A percentile compares a stretch with the other conserved stretches of the same genome.
phyloP scores from a whole-genome alignment of 1,140 invertebrate genomes.

The Nixonia krombeini region DNA sequence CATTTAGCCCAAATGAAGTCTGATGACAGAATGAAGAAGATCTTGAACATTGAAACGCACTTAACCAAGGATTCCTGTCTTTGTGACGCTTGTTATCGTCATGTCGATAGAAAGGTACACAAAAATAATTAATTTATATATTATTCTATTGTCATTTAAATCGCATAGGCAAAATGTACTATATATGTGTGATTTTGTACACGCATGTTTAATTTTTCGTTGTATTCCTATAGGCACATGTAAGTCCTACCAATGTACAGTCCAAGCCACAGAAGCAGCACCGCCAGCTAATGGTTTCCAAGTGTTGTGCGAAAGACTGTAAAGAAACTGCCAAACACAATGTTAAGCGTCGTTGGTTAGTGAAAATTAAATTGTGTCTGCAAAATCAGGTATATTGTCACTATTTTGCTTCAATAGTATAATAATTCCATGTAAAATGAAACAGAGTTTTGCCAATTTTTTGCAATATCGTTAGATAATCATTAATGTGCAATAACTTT shows the following conservation, averaged over 20 bases:
- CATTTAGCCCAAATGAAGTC: conserved; percentile 88
- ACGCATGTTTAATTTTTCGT: not conserved
- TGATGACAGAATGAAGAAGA: conserved; percentile 82
- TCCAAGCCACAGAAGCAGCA: conserved; percentile 64
- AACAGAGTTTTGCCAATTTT: no score
- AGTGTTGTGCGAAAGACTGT: conserved; percentile 71
- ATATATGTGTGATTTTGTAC: not conserved
- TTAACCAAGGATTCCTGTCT: conserved; percentile 85
- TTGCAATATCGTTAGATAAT: no score
- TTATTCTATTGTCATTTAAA: not conserved
- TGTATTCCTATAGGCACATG: conserved; percentile 68
- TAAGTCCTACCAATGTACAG: conserved; percentile 65
- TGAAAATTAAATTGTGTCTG: conserved; percentile 80
- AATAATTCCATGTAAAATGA: not conserved
- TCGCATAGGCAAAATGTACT: no score
- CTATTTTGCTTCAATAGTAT: conserved; percentile 36
- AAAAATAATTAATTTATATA: conserved; percentile 62
- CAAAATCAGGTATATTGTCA: conserved; percentile 81
- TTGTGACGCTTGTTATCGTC: conserved; percentile 87
- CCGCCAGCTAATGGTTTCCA: conserved; percentile 64
- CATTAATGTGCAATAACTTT: no score
- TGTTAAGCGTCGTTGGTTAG: conserved; percentile 83
- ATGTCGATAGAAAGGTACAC: conserved; percentile 83
- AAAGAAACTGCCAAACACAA: conserved; percentile 77
- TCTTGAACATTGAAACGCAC: conserved; percentile 81